Conservation (phyloP, 2,888 invertebrate genomes). For the Sinopyrophorus schimmeli region DNA sequence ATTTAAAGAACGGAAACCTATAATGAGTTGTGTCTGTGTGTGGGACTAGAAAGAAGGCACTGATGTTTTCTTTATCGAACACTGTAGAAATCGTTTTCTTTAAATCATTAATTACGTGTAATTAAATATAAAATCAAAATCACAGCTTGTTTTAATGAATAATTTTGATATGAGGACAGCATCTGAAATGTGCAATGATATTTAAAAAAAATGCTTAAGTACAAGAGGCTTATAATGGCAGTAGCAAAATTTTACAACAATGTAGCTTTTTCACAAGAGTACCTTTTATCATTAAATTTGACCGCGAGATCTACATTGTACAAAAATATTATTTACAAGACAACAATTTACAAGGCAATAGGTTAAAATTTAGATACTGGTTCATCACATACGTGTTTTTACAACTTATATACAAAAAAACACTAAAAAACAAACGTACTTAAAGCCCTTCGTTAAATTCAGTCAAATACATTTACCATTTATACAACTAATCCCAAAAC, state of each 20-base stretch:
- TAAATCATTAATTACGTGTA: no score
- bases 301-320: slow-evolving; percentile 22
- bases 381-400: slow-evolving; percentile 23
- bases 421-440: slow-evolving; percentile 9
- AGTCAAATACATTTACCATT: no score
- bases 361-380: slow-evolving; percentile 25
- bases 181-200: no score
- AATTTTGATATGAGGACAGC: slow-evolving; percentile 12
- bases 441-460: slow-evolving; percentile 14
- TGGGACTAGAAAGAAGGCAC: slow-evolving; percentile 23
- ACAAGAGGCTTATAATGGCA: slow-evolving; percentile 14
- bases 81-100: neutral
- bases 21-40: neutral
- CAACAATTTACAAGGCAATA: slow-evolving; percentile 30
- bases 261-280: slow-evolving; percentile 17
- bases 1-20: slow-evolving; percentile 1
- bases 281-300: neutral
- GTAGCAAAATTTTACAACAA: slow-evolving; percentile 15
- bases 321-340: slow-evolving; percentile 31
- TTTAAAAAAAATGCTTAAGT: slow-evolving; percentile 14
- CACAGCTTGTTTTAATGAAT: slow-evolving; percentile 4
- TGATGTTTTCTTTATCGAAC: neutral
- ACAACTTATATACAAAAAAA: slow-evolving; percentile 25
- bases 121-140: slow-evolving; percentile 15
- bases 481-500: no score